Conservation (phyloP, 2,797 vertebrate species). For the Phoeniculus purpureus region DNA sequence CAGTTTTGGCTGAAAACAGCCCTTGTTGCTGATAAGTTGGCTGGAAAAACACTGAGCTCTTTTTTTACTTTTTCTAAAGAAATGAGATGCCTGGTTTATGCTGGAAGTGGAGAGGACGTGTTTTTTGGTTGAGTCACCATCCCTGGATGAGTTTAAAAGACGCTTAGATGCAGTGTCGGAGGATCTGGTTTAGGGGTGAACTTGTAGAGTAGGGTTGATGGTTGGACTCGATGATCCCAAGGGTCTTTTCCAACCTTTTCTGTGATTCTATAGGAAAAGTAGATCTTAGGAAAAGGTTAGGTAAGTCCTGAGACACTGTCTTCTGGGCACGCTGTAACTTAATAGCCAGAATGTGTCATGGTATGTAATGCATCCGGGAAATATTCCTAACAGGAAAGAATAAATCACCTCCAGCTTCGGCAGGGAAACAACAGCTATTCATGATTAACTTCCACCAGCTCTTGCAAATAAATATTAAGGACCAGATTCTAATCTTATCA, state of each 20-base stretch:
- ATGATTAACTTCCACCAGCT: not conserved
- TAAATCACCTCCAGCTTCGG: not conserved
- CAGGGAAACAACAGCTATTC: not conserved
- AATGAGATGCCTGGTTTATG: not conserved
- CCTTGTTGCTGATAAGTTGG: not conserved
- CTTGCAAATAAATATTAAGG: not conserved
- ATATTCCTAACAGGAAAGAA: not conserved
- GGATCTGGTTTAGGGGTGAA: no score
- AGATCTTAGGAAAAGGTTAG: not conserved
- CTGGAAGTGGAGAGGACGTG: not conserved
- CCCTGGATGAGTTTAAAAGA: no score
- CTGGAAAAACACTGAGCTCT: not conserved
- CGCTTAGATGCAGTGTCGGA: no score
- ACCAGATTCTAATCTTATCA: not conserved
- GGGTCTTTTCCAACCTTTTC: no score
- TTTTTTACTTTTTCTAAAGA: no score
- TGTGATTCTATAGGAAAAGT: not conserved
- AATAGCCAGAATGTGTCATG: not conserved
- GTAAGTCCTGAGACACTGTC: not conserved
- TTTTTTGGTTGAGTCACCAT: no score
- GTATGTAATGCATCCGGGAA: not conserved
- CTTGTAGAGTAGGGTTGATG: no score
- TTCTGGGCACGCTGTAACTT: not conserved
- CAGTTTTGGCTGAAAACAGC: not conserved
- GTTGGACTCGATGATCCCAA: no score